phyloP scores from a whole-genome alignment of 2,113 vertebrate genomes.

The Arenaria interpres region DNA sequence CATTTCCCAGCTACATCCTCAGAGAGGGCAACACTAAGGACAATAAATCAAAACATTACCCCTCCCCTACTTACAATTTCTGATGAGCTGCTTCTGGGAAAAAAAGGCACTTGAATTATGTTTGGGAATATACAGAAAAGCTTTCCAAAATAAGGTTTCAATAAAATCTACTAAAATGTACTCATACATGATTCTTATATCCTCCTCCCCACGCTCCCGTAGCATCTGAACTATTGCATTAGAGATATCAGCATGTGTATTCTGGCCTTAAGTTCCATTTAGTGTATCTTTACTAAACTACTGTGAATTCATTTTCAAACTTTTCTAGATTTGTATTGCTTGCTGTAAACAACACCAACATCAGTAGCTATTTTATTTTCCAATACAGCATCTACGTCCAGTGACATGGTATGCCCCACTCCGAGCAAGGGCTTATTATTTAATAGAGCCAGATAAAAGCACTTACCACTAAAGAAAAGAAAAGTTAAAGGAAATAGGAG shows the following conservation, averaged over 20 bases:
- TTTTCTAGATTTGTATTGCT: not conserved
- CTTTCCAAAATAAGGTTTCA: not conserved
- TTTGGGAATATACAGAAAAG: fast-evolving
- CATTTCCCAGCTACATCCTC: not conserved
- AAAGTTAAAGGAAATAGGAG: fast-evolving
- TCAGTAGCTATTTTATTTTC: fast-evolving
- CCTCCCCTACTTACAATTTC: fast-evolving
- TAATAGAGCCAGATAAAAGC: fast-evolving
- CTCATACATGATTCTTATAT: fast-evolving
- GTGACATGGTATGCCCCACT: fast-evolving
- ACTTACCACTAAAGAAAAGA: fast-evolving
- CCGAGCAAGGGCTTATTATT: fast-evolving
- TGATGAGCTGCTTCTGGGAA: not conserved
- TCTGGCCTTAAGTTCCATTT: fast-evolving
- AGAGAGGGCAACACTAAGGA: not conserved
- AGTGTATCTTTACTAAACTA: fast-evolving
- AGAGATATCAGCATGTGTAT: fast-evolving
- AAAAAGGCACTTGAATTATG: fast-evolving
- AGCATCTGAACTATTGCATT: not conserved
- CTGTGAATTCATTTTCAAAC: fast-evolving
- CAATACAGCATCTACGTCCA: fast-evolving
- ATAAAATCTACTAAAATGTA: fast-evolving
- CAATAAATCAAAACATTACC: not conserved
- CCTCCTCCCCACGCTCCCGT: fast-evolving
- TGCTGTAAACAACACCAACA: not conserved